Percentiles rank a stretch among this genome's conserved stretches.
Conservation (phyloP, 2,888 invertebrate species). For the Nephrocerus scutellatus region DNA sequence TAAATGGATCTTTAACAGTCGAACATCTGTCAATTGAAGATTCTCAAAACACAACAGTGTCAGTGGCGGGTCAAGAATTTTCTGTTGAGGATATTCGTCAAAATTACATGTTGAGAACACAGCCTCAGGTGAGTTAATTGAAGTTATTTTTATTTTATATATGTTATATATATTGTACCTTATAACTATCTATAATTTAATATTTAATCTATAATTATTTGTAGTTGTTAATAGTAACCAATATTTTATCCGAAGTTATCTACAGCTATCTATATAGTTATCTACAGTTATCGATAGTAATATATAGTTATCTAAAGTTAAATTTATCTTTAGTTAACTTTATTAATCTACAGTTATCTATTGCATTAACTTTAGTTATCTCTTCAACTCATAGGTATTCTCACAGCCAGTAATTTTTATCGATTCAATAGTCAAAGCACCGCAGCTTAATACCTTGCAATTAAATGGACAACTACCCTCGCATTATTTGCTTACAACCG, state of each 20-base stretch:
- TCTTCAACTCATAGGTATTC: conserved; percentile 24
- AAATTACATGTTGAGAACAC: conserved; percentile 27
- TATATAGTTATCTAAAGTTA: no score
- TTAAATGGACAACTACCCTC: conserved; percentile 28
- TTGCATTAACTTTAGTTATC: not conserved
- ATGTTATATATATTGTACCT: not conserved
- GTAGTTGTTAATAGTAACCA: not conserved
- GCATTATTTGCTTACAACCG: conserved; percentile 28
- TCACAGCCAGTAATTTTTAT: conserved; percentile 24
- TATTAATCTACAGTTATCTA: no score
- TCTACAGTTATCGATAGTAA: no score
- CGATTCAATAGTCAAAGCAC: conserved; percentile 28
- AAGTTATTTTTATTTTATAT: not conserved
- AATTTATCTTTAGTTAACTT: no score
- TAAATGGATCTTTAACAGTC: conserved; percentile 36
- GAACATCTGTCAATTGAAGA: conserved; percentile 27
- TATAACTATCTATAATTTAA: not conserved
- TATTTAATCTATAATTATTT: not conserved
- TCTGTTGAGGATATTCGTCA: conserved; percentile 23
- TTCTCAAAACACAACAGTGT: conserved; percentile 15
- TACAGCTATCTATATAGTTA: no score
- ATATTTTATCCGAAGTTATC: not conserved
- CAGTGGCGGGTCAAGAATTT: conserved; percentile 19
- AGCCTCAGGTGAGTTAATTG: conserved; percentile 30
- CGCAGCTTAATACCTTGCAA: conserved; percentile 23